A percentile compares a stretch with the other conserved stretches of the same genome.
These are phyloP conservation scores for Drosophila pseudotakahashii DNA, from an alignment of 2,888 invertebrate species.

Conservation along the genomic window DNA sequence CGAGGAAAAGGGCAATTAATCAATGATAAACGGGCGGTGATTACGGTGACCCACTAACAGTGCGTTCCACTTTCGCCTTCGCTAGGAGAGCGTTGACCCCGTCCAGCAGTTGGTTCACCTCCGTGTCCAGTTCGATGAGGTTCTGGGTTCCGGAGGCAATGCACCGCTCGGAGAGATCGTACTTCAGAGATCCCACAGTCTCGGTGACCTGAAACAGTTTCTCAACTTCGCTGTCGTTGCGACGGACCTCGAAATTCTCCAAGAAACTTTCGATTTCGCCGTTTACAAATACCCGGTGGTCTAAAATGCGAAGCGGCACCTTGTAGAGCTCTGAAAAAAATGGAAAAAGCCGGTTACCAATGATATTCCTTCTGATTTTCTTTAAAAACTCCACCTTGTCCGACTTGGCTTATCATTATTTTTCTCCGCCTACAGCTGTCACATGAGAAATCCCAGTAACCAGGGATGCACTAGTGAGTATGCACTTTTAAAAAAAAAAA, in stretches of 20 bases:
- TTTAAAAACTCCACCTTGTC: constrained; percentile 49
- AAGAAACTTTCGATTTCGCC: constrained; percentile 94
- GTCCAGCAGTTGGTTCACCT: constrained; percentile 60
- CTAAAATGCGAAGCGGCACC: constrained; percentile 93
- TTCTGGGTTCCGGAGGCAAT: constrained; percentile 85
- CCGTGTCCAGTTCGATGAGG: constrained; percentile 54
- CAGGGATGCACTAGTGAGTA: neutral
- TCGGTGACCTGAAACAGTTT: constrained; percentile 91
- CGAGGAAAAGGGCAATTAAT: neutral
- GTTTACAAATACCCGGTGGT: constrained; percentile 93
- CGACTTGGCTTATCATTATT: constrained; percentile 74
- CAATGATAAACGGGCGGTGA: constrained; percentile 3
- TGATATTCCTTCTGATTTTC: neutral
- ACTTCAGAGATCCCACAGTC: constrained; percentile 90
- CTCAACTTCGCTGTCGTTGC: constrained; percentile 92
- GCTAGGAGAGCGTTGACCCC: constrained; percentile 58
- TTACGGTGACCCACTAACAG: constrained; percentile 47
- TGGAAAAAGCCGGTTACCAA: neutral
- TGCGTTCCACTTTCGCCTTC: constrained; percentile 55
- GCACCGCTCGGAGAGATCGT: constrained; percentile 89
- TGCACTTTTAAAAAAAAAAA: no score
- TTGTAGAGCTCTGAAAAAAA: constrained; percentile 89
- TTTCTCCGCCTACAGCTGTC: constrained; percentile 50
- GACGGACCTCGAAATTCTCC: constrained; percentile 92
- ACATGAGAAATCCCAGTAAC: constrained; percentile 51